These are phyloP conservation scores for Probaryconus sp. DNA, from an alignment of 1,140 invertebrate species.

Conservation along the genomic window DNA sequence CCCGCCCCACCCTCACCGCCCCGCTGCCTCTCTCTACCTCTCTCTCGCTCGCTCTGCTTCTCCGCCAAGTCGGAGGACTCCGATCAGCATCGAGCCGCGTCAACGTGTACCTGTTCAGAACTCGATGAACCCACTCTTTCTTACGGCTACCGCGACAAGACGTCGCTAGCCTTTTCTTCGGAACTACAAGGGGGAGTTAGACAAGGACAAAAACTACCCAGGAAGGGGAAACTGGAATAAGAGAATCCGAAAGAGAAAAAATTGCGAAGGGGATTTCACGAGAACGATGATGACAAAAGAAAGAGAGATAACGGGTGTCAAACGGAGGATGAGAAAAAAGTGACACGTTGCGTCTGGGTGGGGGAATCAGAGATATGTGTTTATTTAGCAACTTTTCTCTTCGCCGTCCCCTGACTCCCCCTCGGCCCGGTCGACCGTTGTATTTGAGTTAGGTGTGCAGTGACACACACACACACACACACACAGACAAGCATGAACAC, in stretches of 20 bases:
- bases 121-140: slow-evolving; percentile 47
- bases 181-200: neutral
- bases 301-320: slow-evolving; percentile 5
- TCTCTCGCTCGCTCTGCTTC: neutral
- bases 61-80: slow-evolving; percentile 50
- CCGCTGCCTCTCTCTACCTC: no score
- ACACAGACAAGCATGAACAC: no score
- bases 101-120: slow-evolving; percentile 56
- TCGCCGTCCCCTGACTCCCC: no score
- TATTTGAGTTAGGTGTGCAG: slow-evolving; percentile 15
- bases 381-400: slow-evolving; percentile 27
- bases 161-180: slow-evolving; percentile 33
- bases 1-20: slow-evolving; percentile 16
- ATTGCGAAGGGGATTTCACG: neutral
- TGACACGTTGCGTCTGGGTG: neutral
- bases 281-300: slow-evolving; percentile 9
- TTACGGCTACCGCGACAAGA: slow-evolving; percentile 29
- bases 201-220: neutral
- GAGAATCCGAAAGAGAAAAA: neutral
- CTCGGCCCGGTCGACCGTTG: no score
- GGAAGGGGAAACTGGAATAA: neutral
- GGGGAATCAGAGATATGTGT: slow-evolving; percentile 25
- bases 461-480: no score
- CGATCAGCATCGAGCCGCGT: slow-evolving; percentile 64
- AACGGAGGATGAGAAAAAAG: slow-evolving; percentile 1